Base-by-base conservation (phyloP, 2,888 invertebrate species). In the Tiphia femorata region DNA sequence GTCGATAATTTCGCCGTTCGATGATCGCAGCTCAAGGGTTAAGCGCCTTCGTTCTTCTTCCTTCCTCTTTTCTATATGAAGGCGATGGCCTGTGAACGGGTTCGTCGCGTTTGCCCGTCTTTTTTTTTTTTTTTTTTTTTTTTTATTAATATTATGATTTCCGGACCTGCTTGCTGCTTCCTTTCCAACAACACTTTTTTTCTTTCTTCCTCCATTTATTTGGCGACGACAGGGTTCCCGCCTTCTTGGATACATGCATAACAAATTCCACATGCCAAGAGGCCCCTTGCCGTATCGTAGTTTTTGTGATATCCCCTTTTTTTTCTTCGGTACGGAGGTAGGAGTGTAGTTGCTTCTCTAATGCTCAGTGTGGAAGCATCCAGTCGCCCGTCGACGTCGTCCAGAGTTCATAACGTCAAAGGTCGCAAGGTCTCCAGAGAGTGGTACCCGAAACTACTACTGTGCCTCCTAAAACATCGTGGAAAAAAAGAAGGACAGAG, bases 181-280 rank as follows among this genome's bases (percentile, higher is more conserved):
- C n/a, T n/a, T n/a, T n/a, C n/a, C n/a, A n/a, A n/a, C n/a, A 12
- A n/a, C 29, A 33, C 19, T 25, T 50, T 40, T 38, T 35, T 33
- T 25, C 41, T 17, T 46, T 53, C 38, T 16, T 52, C 38, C 47
- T 16, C 21, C n/a, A 30, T 23, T 44, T 25, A n/a, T n/a, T n/a
- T 38, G 40, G 29, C 70, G 72, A 74, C 80, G 77, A 78, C 75
- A 75, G 81, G 78, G 80, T 72, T 62, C 74, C 73, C 68, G 73
- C 80, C 82, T 70, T 80, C 80, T 83, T 82, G 83, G 81, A 72
- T 82, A 78, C 82, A 83, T 82, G 83, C 83, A 83, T 83, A 83
- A 82, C 83, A 82, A 82, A 83, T 83, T 83, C 83, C 83, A 82
- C 83, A 82, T 82, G 82, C 83, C 83, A 82, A 82, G 82, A 81